Evolutionary conservation across 2,888 invertebrate genomes (phyloP).

Genomic region (Lobophora halterata): DNA sequence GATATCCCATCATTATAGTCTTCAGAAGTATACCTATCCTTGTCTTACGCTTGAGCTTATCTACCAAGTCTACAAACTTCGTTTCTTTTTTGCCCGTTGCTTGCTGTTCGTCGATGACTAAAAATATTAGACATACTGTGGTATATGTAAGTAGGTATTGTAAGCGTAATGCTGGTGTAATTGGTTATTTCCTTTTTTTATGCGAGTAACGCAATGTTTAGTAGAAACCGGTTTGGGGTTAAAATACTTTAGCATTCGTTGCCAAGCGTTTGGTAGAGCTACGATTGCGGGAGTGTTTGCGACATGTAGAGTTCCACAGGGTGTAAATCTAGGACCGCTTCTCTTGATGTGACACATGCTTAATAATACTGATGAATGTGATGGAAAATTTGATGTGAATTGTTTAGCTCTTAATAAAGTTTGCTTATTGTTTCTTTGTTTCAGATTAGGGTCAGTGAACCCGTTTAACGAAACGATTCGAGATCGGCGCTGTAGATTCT

Average conservation of each 20-base stretch:
- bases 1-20: too few relatives aligned
- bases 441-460: slow-evolving; percentile 63
- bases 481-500: slow-evolving; percentile 52
- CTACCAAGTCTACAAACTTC: background rate
- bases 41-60: too few relatives aligned
- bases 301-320: slow-evolving; percentile 5
- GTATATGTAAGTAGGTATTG: slow-evolving; percentile 11
- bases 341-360: background rate
- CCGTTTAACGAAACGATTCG: slow-evolving; percentile 75
- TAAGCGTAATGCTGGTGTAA: slow-evolving; percentile 35
- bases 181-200: slow-evolving; percentile 47
- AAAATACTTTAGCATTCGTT: slow-evolving; percentile 24
- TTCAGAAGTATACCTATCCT: too few relatives aligned
- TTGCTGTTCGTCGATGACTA: background rate
- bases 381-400: slow-evolving; percentile 1
- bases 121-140: slow-evolving; percentile 5
- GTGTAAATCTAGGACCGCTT: background rate
- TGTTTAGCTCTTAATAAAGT: background rate
- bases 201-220: slow-evolving; percentile 28
- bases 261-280: slow-evolving; percentile 8
- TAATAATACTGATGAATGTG: background rate
- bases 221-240: slow-evolving; percentile 40
- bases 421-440: slow-evolving; percentile 46
- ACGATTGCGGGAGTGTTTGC: background rate
- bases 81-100: background rate